Percentiles rank a stretch among this genome's conserved stretches.
These are phyloP conservation scores for Agrypnia vestita DNA, from an alignment of 1,140 invertebrate species.

Conservation along the genomic window DNA sequence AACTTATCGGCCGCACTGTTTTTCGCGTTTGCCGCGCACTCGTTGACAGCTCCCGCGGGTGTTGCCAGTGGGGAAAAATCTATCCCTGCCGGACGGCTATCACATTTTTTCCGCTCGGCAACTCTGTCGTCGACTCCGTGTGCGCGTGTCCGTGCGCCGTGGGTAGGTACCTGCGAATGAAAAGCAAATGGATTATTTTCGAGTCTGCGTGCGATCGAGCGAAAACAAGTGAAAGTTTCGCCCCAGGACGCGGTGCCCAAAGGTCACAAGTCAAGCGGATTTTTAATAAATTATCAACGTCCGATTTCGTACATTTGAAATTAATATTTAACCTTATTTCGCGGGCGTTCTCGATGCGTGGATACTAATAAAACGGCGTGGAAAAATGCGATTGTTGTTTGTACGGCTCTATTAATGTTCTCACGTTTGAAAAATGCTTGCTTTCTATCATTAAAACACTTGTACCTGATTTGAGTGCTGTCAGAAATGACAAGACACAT, in stretches of 20 bases:
- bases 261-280: slow-evolving; percentile 41
- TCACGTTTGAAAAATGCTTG: too few relatives aligned
- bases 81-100: not conserved
- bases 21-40: slow-evolving; percentile 11
- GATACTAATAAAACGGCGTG: too few relatives aligned
- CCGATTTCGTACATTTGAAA: too few relatives aligned
- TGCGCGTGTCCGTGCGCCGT: not conserved
- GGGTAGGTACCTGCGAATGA: slow-evolving; percentile 19
- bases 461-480: too few relatives aligned
- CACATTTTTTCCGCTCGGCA: not conserved
- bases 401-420: too few relatives aligned
- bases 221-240: slow-evolving; percentile 48
- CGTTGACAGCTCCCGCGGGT: not conserved
- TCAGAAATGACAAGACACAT: too few relatives aligned
- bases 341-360: too few relatives aligned
- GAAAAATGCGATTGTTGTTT: too few relatives aligned
- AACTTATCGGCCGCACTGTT: not conserved
- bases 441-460: too few relatives aligned
- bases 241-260: slow-evolving; percentile 44
- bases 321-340: too few relatives aligned
- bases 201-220: slow-evolving; percentile 26
- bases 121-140: not conserved
- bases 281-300: too few relatives aligned
- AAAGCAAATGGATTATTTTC: slow-evolving; percentile 15
- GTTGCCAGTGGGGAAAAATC: not conserved